Evolutionary conservation across 2,888 invertebrate species (phyloP), one percentile per base, ranked within the genome.

Genomic region (Mechanitis mazaeus): DNA sequence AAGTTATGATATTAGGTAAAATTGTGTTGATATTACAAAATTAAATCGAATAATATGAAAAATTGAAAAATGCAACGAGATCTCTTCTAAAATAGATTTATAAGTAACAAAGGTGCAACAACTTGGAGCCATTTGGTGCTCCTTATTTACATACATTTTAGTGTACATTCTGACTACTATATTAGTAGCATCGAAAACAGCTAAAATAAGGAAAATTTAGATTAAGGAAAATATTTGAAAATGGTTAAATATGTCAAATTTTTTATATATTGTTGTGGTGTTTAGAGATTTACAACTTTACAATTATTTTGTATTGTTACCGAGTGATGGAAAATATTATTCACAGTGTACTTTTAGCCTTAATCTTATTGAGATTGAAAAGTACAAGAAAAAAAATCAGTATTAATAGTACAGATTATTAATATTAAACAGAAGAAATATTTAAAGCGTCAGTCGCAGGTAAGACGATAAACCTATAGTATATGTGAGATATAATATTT

Each of bases 11-110:
- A 56, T 64, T 59, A 59, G 54, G 46, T 45, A 59, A 42, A 57
- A 60, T 45, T 59, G 58, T 42, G 20, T 59, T 9, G 42, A 42
- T 42, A 9, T 59, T 28, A 50, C 50, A 42, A 56, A 60, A 50
- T 56, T 31, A 56, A 46, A 59, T 55, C 54, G 47, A 61, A 57
- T 57, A 42, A 20, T 45, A 55, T 55, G 50, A 54, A 64, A 60
- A 56, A 56, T 64, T 61, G 61, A 53, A 46, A 9, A 55, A 59
- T 57, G 55, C 64, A 58, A 64, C 60, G 55, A 64, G 66, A 66
- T 66, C 66, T 66, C 66, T 64, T 54, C 56, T 61, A 64, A 55
- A 66, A 56, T 66, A 66, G 64, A 60, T 64, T 53, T 56, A 31
- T 66, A 45, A 61, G 59, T 58, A 58, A 60, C 28, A 33, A 53